Evolutionary conservation across 2,888 invertebrate species (phyloP).

Genomic region (Tinea pellionella): DNA sequence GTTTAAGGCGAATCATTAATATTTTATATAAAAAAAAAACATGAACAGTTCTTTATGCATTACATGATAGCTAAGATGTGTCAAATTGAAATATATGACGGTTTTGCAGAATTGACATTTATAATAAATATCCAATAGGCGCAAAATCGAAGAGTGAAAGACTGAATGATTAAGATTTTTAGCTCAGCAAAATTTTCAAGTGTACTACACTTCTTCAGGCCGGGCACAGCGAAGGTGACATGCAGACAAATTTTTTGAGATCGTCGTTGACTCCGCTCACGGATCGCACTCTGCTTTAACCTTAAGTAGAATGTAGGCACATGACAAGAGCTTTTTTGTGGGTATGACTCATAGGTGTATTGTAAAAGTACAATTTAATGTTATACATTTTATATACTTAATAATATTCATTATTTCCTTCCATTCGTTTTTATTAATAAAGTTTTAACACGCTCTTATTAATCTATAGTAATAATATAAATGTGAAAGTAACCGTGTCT

Average conservation of each 20-base stretch:
- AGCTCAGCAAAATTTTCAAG: no score
- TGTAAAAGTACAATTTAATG: background rate
- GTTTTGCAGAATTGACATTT: constrained; percentile 34
- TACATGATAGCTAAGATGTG: constrained; percentile 36
- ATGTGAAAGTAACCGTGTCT: no score
- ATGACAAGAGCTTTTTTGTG: background rate
- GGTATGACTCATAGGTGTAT: background rate
- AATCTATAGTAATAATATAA: no score
- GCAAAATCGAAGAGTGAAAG: no score
- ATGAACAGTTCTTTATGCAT: constrained; percentile 1
- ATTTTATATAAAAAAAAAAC: constrained; percentile 26
- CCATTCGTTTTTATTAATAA: background rate
- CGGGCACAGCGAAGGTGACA: no score
- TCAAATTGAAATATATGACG: constrained; percentile 49
- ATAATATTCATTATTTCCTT: background rate
- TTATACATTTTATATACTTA: background rate
- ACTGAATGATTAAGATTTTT: no score
- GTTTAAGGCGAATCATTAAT: constrained; percentile 36
- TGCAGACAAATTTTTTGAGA: no score
- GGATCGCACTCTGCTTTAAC: no score
- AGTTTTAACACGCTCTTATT: background rate
- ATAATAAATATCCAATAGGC: constrained; percentile 29
- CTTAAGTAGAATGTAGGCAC: background rate
- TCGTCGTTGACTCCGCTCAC: no score
- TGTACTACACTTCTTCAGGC: no score